These are phyloP conservation scores for Herpailurus yagouaroundi DNA, from an alignment of 2,113 vertebrate genomes.

Conservation along the genomic window DNA sequence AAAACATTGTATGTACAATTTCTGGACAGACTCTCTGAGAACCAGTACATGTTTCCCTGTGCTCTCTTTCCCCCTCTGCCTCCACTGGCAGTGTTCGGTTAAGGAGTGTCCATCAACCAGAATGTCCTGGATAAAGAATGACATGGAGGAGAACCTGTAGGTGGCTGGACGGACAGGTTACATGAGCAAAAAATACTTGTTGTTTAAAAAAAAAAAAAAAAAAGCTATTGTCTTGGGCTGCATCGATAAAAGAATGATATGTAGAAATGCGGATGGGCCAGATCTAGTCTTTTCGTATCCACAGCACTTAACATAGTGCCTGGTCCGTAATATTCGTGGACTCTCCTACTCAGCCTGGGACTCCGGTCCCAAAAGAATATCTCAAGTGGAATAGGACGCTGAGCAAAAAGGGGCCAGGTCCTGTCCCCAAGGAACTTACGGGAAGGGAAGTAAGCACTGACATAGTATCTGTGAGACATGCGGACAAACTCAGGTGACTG, in stretches of 20 bases:
- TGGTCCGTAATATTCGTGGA: background rate
- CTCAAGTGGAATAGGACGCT: background rate
- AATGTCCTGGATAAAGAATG: background rate
- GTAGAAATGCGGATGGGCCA: background rate
- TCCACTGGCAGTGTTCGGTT: fast-evolving
- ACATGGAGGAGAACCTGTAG: background rate
- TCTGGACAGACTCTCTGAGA: background rate
- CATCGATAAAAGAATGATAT: background rate
- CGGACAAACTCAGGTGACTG: background rate
- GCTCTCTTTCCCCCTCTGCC: background rate
- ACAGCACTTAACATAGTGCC: background rate
- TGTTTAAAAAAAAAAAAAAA: background rate
- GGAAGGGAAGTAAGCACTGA: background rate
- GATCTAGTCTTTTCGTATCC: background rate
- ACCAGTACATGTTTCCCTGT: background rate
- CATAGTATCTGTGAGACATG: background rate
- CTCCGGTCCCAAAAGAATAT: background rate
- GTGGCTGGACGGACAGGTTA: background rate
- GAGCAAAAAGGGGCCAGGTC: background rate
- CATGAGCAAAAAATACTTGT: background rate
- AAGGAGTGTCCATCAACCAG: background rate
- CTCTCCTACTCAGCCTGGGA: background rate
- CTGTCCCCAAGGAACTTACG: background rate
- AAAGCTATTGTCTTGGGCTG: background rate
- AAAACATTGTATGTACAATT: no score